These are phyloP conservation scores for Allygus modestus DNA, from an alignment of 2,888 invertebrate genomes.

Conservation along the genomic window DNA sequence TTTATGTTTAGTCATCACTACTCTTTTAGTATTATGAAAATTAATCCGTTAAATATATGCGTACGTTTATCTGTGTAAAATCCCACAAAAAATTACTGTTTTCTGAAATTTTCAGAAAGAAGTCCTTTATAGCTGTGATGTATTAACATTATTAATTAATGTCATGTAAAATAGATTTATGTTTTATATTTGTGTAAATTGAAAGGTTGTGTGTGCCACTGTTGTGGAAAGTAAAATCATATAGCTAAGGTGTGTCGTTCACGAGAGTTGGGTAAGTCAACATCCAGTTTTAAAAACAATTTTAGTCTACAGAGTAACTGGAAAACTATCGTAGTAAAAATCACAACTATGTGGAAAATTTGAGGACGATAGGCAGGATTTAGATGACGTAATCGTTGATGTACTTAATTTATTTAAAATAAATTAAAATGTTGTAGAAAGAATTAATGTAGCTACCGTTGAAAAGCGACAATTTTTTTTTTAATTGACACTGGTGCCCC, in stretches of 20 bases:
- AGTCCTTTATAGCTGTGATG: too few species aligned
- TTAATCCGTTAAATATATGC: too few species aligned
- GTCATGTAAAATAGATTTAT: too few species aligned
- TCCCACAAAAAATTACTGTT: too few species aligned
- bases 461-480: constrained; percentile 2
- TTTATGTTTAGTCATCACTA: too few species aligned
- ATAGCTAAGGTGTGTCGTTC: constrained; percentile 24
- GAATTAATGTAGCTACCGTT: background rate
- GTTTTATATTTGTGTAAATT: too few species aligned
- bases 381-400: background rate
- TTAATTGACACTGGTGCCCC: constrained; percentile 27
- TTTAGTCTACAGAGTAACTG: background rate
- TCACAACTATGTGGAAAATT: background rate
- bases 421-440: background rate
- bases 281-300: background rate
- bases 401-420: background rate
- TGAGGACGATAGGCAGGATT: background rate
- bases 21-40: too few species aligned
- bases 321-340: background rate
- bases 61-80: too few species aligned
- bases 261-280: background rate
- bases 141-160: too few species aligned
- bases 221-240: constrained; percentile 32
- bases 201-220: constrained; percentile 19
- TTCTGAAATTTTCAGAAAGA: too few species aligned